Base-by-base conservation (phyloP, 2,888 invertebrate genomes). In the Hydriomena furcata region DNA sequence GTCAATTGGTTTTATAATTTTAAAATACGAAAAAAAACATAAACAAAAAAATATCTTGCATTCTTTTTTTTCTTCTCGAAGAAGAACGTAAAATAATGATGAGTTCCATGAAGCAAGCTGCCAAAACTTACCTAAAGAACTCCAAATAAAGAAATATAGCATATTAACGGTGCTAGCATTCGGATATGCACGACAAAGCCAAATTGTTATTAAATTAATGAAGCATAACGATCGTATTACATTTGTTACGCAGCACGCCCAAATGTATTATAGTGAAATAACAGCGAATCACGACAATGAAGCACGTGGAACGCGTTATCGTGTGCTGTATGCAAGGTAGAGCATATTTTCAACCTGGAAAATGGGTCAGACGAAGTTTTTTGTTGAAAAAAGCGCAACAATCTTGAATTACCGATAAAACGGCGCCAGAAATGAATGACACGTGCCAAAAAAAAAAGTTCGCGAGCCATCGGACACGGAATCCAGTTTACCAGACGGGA, bases 401-500 rank as follows among this genome's bases (percentile, higher is more conserved):
- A 57, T 47, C 52, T 56, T 42, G 43, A 32, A 53, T 58, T 52
- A 61, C 31, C 69, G 66, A 67, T 72, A 67, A 71, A 76, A 69
- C 48, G 79, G 81, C 82, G 78, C 79, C 72, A 71, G 73, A 76
- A 76, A 68, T 77, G 73, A 80, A 77, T 78, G 82, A 76, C 76
- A 80, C 63, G 73, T 73, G 83, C 77, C 76, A 74, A 76, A 77
- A 75, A 17, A n/a, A 73, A 72, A 76, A 71, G 73, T 75, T 74
- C 65, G 75, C 71, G 67, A 74, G 71, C 76, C 73, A 79, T 80
- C 73, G 76, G 80, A 78, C 77, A 78, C 75, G 73, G 73, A 75
- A 79, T 80, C 75, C 78, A 76, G 80, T 70, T 69, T 71, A 79
- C 79, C 77, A 85, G 89, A 87, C 89, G 88, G 89, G 89, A 90